Conservation (phyloP, 2,797 vertebrate genomes). For the Enteromius mattozi region DNA sequence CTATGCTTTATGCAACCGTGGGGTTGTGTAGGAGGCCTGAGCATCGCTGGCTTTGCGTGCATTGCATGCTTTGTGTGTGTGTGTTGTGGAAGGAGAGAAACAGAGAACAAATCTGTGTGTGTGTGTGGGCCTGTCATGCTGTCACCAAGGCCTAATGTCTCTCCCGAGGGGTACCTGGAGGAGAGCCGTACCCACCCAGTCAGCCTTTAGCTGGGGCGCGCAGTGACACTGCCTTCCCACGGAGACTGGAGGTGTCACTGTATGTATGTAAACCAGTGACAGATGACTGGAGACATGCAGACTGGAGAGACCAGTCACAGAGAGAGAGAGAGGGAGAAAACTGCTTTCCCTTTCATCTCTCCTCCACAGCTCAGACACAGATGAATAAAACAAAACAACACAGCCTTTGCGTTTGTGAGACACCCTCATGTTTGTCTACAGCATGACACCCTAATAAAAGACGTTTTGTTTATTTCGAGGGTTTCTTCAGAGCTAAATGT, state of each 20-base stretch:
- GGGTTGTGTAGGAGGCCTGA: constrained; percentile 72
- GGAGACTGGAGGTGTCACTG: constrained; percentile 83
- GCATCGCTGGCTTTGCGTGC: constrained; percentile 40
- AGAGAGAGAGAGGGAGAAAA: constrained; percentile 61
- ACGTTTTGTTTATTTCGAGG: background rate
- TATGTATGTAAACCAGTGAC: constrained; percentile 83
- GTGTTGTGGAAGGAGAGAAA: constrained; percentile 29
- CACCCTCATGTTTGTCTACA: constrained; percentile 30
- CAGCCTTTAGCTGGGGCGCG: constrained; percentile 79
- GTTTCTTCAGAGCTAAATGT: background rate
- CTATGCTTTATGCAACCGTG: constrained; percentile 76
- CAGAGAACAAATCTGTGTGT: constrained; percentile 46
- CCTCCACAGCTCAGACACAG: constrained; percentile 49
- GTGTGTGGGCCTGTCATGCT: constrained; percentile 78
- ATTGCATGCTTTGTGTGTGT: constrained; percentile 44
- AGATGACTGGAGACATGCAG: constrained; percentile 84
- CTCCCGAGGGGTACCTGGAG: constrained; percentile 84
- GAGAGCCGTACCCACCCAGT: constrained; percentile 80
- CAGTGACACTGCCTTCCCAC: constrained; percentile 81
- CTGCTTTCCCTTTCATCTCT: constrained; percentile 66
- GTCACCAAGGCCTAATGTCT: constrained; percentile 81
- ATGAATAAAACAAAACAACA: constrained; percentile 41
- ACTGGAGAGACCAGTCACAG: constrained; percentile 77
- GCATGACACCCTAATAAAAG: constrained; percentile 18
- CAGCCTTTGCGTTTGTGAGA: constrained; percentile 30